Evolutionary conservation across 2,888 invertebrate species (phyloP), one percentile per base, ranked within the genome.

Genomic region (Xylota sylvarum): DNA sequence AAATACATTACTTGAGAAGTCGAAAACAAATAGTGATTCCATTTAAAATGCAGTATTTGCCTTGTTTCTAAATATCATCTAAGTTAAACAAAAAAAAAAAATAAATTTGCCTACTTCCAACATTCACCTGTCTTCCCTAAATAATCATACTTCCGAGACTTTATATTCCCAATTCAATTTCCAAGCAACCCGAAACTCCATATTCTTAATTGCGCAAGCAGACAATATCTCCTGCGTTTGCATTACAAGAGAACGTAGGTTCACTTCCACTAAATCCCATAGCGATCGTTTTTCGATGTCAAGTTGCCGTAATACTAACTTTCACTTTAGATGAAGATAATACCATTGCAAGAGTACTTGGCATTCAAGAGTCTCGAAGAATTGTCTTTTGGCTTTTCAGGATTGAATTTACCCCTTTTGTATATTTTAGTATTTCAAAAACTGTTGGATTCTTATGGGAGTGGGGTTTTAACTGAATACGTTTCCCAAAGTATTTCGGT

Each of bases 151-250:
- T 23, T 17, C 56, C 23, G 76, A 76, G 76, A 65, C 76, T 65
- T 65, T 76, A 4, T 56, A 76, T 56, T 76, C 76, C 76, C 76
- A 65, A 65, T 65, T 56, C 76, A 76, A 76, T 76, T 76, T 76
- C 56, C 46, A 5, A 46, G 55, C 35, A 65, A 65, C 46, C 23
- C 14, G 35, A 56, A 65, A 30, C 30, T 23, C 35, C 32, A 55
- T 35, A 46, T 35, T 65, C 62, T 65, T 76, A 76, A 76, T 76
- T 76, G 65, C 23, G 23, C 76, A 65, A 30, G 55, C 32, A 76
- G 55, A 48, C 56, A 46, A 55, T 76, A 64, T 46, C 43, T 65
- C 43, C 10, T 32, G 17, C 43, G 52, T 43, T 35, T 65, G 43
- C 43, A 35, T 19, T 64, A 27, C 52, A 9, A 48, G 5, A 9